Conservation (phyloP, 2,113 vertebrate species). For the Trichechus manatus region DNA sequence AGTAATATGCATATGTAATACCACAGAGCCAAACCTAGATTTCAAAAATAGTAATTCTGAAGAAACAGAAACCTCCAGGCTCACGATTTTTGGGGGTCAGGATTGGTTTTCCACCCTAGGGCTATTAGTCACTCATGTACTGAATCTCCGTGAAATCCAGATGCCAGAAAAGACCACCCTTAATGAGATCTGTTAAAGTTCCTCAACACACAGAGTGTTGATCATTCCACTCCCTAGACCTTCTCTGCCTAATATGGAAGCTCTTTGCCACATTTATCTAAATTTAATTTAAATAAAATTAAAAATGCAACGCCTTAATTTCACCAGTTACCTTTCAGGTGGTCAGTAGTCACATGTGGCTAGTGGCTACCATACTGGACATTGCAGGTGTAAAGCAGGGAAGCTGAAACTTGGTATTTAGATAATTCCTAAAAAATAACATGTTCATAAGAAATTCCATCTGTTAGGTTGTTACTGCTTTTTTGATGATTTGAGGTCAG, state of each 20-base stretch:
- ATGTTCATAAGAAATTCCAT: background rate
- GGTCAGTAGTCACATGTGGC: background rate
- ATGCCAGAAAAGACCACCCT: background rate
- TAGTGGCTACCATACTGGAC: background rate
- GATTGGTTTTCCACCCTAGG: background rate
- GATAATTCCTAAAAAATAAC: background rate
- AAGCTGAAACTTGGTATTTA: background rate
- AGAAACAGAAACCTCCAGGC: slow-evolving; percentile 23
- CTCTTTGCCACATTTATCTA: background rate
- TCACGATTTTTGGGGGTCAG: background rate
- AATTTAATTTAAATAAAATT: slow-evolving; percentile 19
- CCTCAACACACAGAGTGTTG: background rate
- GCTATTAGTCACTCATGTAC: background rate
- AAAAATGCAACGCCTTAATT: background rate
- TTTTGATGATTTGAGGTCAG: slow-evolving; percentile 22
- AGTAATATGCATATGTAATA: background rate
- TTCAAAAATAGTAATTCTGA: background rate
- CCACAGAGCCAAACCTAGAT: background rate
- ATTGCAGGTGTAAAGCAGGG: background rate
- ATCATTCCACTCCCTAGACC: background rate
- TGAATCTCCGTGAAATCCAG: background rate
- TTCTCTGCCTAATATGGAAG: background rate
- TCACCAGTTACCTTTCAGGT: background rate
- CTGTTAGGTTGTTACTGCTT: background rate
- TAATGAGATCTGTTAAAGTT: background rate